Percentiles rank a stretch among this genome's conserved stretches.
Conservation (phyloP, 2,113 vertebrate species). For the Labeo rohita region DNA sequence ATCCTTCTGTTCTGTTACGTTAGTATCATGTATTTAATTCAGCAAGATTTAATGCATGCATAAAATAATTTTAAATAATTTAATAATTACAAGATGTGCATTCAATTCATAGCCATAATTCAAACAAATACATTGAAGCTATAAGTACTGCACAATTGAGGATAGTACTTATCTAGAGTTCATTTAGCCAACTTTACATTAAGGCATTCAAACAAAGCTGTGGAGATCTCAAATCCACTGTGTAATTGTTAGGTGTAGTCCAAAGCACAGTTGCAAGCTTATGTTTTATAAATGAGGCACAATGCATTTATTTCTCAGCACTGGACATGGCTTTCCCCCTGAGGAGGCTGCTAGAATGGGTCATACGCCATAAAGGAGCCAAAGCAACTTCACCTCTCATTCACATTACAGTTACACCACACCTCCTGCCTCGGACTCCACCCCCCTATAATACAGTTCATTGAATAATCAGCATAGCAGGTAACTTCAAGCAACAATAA, state of each 20-base stretch:
- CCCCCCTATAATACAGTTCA: background rate
- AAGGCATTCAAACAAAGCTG: background rate
- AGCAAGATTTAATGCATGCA: background rate
- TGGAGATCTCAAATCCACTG: background rate
- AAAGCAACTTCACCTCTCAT: background rate
- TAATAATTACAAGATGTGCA: no score
- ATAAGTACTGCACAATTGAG: background rate
- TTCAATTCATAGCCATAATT: background rate
- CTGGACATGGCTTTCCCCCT: background rate
- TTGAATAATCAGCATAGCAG: background rate
- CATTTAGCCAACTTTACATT: background rate
- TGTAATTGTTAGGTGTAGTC: background rate
- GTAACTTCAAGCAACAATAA: background rate
- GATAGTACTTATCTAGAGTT: background rate
- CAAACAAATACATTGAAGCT: background rate
- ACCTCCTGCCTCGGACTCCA: background rate
- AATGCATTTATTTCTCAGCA: background rate
- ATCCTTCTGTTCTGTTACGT: background rate
- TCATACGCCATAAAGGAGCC: background rate
- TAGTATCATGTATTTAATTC: background rate
- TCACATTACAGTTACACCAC: background rate
- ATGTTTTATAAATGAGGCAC: slow-evolving; percentile 9
- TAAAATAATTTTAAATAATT: background rate
- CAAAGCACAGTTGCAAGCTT: background rate
- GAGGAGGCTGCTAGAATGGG: background rate